Percentiles rank a stretch among this genome's conserved stretches.
Evolutionary conservation across 2,797 vertebrate genomes (phyloP).

Genomic region (Lepus oiostolus): DNA sequence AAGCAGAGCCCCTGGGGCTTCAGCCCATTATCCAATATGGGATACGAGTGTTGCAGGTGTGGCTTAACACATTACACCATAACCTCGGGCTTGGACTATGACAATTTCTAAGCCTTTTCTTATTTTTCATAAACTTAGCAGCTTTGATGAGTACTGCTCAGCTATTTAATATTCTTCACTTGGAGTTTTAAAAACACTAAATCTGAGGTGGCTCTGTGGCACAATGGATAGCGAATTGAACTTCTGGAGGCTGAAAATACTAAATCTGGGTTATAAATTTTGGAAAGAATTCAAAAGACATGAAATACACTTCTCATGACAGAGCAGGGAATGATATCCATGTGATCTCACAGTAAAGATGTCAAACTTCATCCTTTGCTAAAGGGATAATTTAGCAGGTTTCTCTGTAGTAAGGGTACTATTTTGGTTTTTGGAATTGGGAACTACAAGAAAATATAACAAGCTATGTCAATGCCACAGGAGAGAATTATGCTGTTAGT

Average conservation of each 20-base stretch:
- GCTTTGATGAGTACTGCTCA: background rate
- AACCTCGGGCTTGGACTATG: background rate
- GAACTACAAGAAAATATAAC: background rate
- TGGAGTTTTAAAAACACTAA: conserved; percentile 13
- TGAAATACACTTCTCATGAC: background rate
- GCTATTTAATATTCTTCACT: background rate
- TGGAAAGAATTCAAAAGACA: background rate
- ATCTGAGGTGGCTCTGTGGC: background rate
- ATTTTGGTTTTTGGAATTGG: background rate
- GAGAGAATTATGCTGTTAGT: background rate
- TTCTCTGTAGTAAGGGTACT: background rate
- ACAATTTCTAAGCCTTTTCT: background rate
- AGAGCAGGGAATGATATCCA: background rate
- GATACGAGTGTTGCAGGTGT: too few species aligned
- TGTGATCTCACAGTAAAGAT: background rate
- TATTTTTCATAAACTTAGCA: background rate
- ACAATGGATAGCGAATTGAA: too few species aligned
- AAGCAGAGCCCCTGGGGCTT: too few species aligned
- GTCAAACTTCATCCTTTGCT: background rate
- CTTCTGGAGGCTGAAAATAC: background rate
- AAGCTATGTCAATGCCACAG: background rate
- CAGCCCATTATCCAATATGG: too few species aligned
- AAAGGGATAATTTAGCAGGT: background rate
- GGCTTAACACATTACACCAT: too few species aligned
- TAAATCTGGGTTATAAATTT: background rate